Conservation (phyloP, 2,113 vertebrate species). For the Martes martes region DNA sequence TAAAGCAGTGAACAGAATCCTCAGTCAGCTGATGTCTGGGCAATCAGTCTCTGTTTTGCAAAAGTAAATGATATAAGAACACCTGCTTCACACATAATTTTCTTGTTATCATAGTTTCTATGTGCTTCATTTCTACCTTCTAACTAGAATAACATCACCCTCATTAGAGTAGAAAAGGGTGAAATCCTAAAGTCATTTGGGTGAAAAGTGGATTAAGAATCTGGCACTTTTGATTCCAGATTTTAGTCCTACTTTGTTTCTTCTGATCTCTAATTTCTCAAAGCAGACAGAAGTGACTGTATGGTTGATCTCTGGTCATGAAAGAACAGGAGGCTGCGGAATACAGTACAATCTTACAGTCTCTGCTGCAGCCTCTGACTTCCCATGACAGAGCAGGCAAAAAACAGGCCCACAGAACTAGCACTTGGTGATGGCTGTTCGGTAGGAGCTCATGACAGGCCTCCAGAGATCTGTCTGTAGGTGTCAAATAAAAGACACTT, state of each 20-base stretch:
- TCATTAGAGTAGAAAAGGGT: background rate
- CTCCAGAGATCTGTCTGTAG: background rate
- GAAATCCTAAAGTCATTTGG: background rate
- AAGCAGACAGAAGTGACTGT: background rate
- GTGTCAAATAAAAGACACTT: background rate
- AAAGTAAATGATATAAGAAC: background rate
- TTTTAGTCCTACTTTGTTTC: background rate
- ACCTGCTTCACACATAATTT: background rate
- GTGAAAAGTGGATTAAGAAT: constrained; percentile 7
- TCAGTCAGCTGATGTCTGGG: background rate
- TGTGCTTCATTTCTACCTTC: background rate
- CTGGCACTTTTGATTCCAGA: background rate
- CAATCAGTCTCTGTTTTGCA: background rate
- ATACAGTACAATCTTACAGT: background rate
- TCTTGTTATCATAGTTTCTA: background rate
- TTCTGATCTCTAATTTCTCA: background rate
- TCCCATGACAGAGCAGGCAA: background rate
- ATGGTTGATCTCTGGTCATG: background rate
- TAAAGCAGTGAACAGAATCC: background rate
- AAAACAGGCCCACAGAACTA: background rate
- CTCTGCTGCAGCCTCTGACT: background rate
- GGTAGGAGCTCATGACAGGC: too few species aligned
- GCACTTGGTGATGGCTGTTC: background rate
- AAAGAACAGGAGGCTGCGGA: background rate
- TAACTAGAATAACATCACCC: background rate